A percentile compares a stretch with the other conserved stretches of the same genome.
Evolutionary conservation across 1,140 invertebrate species (phyloP).

Genomic region (Lineus longissimus): DNA sequence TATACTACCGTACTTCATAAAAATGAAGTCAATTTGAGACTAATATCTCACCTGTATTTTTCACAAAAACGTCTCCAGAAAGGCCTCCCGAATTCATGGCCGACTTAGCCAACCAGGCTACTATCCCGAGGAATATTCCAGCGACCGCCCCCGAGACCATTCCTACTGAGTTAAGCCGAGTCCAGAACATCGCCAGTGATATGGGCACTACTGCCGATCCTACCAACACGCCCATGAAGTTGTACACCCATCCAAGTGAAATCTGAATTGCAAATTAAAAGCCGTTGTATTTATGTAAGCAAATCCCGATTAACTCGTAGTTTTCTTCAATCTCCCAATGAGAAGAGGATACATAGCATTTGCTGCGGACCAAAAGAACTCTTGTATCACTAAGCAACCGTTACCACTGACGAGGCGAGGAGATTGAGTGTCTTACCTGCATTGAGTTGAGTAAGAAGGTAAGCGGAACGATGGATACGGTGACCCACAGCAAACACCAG

Average conservation of each 20-base stretch:
- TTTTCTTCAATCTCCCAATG: no score
- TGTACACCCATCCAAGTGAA: constrained; percentile 50
- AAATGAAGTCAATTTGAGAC: no score
- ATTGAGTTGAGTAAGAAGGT: constrained; percentile 43
- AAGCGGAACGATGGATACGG: constrained; percentile 46
- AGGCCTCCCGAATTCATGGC: constrained; percentile 45
- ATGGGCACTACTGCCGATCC: constrained; percentile 54
- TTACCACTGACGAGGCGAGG: no score
- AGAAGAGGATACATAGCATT: no score
- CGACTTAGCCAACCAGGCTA: constrained; percentile 47
- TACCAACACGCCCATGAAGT: constrained; percentile 54
- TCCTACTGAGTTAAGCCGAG: constrained; percentile 41
- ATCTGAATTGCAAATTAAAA: constrained; percentile 33
- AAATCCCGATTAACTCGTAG: no score
- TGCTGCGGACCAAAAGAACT: no score
- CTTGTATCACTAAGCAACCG: no score
- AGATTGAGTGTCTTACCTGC: constrained; percentile 23
- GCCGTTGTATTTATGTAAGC: no score
- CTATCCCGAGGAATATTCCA: constrained; percentile 43
- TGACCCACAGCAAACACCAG: constrained; percentile 47
- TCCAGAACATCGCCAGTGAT: constrained; percentile 50
- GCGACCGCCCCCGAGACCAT: constrained; percentile 48
- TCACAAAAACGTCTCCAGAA: constrained; percentile 28
- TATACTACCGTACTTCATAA: no score
- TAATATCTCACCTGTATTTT: constrained; percentile 44